Evolutionary conservation across 2,888 invertebrate genomes (phyloP).

Genomic region (Drosophila paramelanica): DNA sequence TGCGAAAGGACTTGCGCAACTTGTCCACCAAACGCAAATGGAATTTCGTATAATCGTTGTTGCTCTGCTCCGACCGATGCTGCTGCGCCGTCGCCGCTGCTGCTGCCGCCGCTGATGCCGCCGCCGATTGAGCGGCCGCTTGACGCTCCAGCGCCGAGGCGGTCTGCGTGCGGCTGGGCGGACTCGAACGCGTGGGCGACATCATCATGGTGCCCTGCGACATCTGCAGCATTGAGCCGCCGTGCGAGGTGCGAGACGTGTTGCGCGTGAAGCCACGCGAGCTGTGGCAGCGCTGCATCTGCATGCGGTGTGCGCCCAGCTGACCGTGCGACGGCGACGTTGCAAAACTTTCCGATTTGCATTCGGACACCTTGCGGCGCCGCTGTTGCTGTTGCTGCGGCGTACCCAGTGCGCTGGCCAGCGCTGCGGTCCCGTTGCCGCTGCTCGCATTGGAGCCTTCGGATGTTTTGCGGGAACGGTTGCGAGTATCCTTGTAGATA

Average conservation of each 20-base stretch:
- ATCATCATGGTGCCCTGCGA: conserved; percentile 36
- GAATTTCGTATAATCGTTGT: conserved; percentile 90
- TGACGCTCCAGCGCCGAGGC: conserved; percentile 64
- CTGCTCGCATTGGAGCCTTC: conserved; percentile 88
- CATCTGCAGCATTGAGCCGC: conserved; percentile 82
- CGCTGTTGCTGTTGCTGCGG: conserved; percentile 83
- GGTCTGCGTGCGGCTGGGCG: conserved; percentile 85
- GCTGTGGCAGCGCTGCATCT: conserved; percentile 85
- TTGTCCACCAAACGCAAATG: conserved; percentile 90
- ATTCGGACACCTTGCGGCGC: conserved; percentile 86
- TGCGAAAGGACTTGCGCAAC: conserved; percentile 88
- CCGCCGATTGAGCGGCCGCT: conserved; percentile 54
- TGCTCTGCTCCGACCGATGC: conserved; percentile 64
- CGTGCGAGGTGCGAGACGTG: conserved; percentile 87
- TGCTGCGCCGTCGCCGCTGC: conserved; percentile 59
- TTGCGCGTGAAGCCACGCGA: conserved; percentile 88
- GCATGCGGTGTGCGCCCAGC: conserved; percentile 83
- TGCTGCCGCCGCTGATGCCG: conserved; percentile 36
- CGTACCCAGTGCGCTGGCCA: conserved; percentile 87
- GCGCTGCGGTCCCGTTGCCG: conserved; percentile 85
- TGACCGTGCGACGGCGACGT: conserved; percentile 85
- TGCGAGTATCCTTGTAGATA: conserved; percentile 92
- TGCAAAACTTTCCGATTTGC: conserved; percentile 86
- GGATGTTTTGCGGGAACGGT: conserved; percentile 90
- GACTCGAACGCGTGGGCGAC: conserved; percentile 88